Evolutionary conservation across 2,113 vertebrate genomes (phyloP).

Genomic region (Pipa parva): DNA sequence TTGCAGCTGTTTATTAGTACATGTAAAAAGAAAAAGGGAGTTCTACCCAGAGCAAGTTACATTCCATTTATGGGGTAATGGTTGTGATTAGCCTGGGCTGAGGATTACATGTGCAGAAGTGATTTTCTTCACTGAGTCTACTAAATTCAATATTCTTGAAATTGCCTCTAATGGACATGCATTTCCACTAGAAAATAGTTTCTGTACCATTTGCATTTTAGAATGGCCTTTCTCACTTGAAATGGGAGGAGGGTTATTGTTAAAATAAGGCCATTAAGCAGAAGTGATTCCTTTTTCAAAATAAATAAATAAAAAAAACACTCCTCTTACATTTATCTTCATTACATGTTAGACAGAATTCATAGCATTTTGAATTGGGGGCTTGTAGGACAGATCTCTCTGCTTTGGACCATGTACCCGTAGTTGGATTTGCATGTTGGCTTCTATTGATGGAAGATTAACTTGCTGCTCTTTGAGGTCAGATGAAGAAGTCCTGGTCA

Average conservation of each 20-base stretch:
- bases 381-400: no score
- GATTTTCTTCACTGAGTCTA: constrained; percentile 24
- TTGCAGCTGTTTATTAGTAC: not conserved
- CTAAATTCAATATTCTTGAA: constrained; percentile 29
- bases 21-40: constrained; percentile 11
- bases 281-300: not conserved
- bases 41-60: constrained; percentile 14
- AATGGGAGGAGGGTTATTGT: constrained; percentile 14
- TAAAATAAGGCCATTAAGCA: constrained; percentile 17
- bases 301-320: no score
- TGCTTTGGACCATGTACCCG: no score
- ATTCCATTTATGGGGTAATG: not conserved
- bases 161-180: constrained; percentile 4
- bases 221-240: not conserved
- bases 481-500: no score
- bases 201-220: constrained; percentile 36
- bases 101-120: constrained; percentile 39
- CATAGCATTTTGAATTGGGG: not conserved
- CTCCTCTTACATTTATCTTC: constrained; percentile 16
- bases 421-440: no score
- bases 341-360: no score
- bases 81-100: not conserved
- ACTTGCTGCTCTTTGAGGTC: no score
- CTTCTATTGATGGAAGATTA: no score
- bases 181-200: constrained; percentile 40